Conservation (phyloP, 2,888 invertebrate species). For the Campopleginae sp. region DNA sequence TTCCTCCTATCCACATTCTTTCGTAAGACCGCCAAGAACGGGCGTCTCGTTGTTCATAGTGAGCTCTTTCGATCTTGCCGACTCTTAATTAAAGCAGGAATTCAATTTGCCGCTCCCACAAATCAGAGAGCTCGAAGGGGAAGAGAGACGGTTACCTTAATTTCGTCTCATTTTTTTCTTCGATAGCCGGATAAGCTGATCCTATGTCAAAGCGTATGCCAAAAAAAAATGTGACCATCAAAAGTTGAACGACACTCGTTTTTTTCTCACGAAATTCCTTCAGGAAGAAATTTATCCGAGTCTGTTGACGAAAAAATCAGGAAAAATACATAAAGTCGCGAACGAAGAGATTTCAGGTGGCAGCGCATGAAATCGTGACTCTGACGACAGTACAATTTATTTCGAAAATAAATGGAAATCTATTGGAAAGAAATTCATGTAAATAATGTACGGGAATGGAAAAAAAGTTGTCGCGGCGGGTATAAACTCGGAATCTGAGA, state of each 20-base stretch:
- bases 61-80: constrained; percentile 21
- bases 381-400: not conserved
- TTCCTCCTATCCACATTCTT: constrained; percentile 32
- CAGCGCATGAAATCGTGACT: not conserved
- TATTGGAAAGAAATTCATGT: not conserved
- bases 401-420: constrained; percentile 11
- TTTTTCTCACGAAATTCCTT: constrained; percentile 18
- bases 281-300: not conserved
- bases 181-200: constrained; percentile 49
- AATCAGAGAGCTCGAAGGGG: constrained; percentile 22
- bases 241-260: not conserved
- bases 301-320: not conserved
- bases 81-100: constrained; percentile 68
- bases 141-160: constrained; percentile 13
- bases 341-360: not conserved
- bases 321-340: not conserved
- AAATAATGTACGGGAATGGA: not conserved
- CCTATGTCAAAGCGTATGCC: not conserved
- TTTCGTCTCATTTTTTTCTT: constrained; percentile 52
- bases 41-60: constrained; percentile 6
- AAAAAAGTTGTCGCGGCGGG: constrained; percentile 11
- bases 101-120: constrained; percentile 67
- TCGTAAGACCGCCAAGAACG: constrained; percentile 28
- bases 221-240: not conserved
- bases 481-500: constrained; percentile 9